phyloP scores from a whole-genome alignment of 2,113 vertebrate species.

The Alligator mississippiensis region DNA sequence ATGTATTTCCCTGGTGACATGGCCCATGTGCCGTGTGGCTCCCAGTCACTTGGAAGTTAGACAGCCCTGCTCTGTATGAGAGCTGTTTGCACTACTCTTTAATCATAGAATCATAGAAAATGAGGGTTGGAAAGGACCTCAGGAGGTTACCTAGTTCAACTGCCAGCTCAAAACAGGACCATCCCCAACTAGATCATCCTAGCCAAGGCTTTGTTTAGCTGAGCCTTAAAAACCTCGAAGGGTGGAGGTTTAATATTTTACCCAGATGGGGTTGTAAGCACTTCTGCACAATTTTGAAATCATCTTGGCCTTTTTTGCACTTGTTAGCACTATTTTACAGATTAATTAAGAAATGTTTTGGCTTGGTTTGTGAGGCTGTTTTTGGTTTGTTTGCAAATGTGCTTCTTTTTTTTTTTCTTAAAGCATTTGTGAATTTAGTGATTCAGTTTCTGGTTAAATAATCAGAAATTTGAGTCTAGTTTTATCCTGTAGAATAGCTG shows the following conservation, averaged over 20 bases:
- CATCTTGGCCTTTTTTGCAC: neutral
- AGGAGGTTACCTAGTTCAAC: too few species aligned
- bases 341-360: neutral
- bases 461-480: neutral
- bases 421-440: neutral
- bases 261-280: conserved; percentile 1
- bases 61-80: neutral
- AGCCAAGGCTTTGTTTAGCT: too few species aligned
- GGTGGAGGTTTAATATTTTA: conserved; percentile 9
- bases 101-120: too few species aligned
- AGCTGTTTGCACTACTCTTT: neutral
- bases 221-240: too few species aligned
- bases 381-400: neutral
- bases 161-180: too few species aligned
- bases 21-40: too few species aligned
- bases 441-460: neutral
- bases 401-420: conserved; percentile 1
- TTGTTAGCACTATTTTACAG: neutral
- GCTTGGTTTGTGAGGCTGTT: neutral
- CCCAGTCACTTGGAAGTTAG: too few species aligned
- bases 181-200: too few species aligned
- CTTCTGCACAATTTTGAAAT: neutral
- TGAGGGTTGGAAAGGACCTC: too few species aligned
- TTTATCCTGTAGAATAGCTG: neutral
- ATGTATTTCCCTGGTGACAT: too few species aligned